Evolutionary conservation across 2,888 invertebrate species (phyloP).

Genomic region (Choristoneura rosaceana): DNA sequence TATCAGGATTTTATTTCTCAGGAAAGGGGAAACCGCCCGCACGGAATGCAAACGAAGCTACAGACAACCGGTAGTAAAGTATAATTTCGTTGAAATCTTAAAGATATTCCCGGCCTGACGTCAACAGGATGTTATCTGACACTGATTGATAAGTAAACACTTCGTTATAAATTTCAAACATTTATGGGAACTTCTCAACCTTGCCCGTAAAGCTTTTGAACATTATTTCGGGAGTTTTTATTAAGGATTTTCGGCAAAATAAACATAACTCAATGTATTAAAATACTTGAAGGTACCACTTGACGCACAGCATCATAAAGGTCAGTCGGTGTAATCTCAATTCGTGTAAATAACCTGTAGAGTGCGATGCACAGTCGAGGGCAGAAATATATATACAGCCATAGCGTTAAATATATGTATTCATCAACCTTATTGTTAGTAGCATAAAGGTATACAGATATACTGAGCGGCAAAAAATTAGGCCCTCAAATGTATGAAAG

Average conservation of each 20-base stretch:
- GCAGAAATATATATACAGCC: too few species aligned
- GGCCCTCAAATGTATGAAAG: too few species aligned
- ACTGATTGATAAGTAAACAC: conserved; percentile 41
- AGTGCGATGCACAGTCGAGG: too few species aligned
- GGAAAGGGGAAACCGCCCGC: too few species aligned
- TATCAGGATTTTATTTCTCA: too few species aligned
- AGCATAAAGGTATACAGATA: too few species aligned
- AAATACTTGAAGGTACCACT: not conserved
- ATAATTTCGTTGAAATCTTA: not conserved
- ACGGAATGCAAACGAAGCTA: too few species aligned
- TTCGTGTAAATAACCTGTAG: too few species aligned
- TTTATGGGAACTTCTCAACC: conserved; percentile 16
- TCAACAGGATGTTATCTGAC: conserved; percentile 39
- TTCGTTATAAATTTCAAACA: conserved; percentile 24
- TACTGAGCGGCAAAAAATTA: too few species aligned
- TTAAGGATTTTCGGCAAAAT: not conserved
- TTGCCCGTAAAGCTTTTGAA: conserved; percentile 1
- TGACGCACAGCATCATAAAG: not conserved
- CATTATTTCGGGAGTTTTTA: not conserved
- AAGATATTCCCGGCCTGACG: conserved; percentile 1
- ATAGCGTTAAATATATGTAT: too few species aligned
- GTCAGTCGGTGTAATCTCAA: not conserved
- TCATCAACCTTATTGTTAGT: too few species aligned
- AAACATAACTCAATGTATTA: not conserved
- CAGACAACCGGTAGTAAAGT: not conserved